These are phyloP conservation scores for Meloidogyne floridensis DNA, from an alignment of 1,140 invertebrate species.

Conservation along the genomic window DNA sequence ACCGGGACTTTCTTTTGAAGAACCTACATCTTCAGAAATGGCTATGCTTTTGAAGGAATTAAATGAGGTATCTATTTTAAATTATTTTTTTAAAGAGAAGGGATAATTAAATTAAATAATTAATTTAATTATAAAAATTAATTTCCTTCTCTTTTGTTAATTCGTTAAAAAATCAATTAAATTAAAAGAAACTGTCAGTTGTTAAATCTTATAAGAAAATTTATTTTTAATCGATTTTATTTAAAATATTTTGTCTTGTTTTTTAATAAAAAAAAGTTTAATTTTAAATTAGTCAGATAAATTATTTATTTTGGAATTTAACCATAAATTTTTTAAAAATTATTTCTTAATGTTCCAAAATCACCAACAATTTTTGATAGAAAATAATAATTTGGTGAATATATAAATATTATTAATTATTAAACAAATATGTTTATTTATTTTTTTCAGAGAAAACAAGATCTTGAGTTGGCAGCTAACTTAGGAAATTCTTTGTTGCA, in stretches of 20 bases:
- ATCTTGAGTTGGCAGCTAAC: conserved; percentile 67
- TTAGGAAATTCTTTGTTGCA: conserved; percentile 68
- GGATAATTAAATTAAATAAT: no score
- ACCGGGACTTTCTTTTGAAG: conserved; percentile 10
- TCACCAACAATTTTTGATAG: neutral
- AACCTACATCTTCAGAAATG: conserved; percentile 24
- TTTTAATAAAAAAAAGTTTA: neutral
- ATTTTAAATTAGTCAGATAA: no score
- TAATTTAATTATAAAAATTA: no score
- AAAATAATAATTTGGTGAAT: neutral
- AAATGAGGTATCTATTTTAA: neutral
- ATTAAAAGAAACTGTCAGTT: neutral
- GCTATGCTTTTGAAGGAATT: conserved; percentile 10
- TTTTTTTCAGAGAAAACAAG: conserved; percentile 56
- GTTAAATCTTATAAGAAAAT: neutral
- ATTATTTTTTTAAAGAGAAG: no score
- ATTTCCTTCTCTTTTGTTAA: no score
- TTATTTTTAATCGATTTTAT: neutral
- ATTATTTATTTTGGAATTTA: no score
- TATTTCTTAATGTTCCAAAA: neutral
- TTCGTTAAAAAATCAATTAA: neutral
- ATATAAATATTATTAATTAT: neutral
- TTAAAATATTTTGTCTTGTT: neutral
- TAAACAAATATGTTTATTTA: neutral
- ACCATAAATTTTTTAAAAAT: neutral